Evolutionary conservation across 2,797 vertebrate genomes (phyloP).

Genomic region (Crenichthys baileyi): DNA sequence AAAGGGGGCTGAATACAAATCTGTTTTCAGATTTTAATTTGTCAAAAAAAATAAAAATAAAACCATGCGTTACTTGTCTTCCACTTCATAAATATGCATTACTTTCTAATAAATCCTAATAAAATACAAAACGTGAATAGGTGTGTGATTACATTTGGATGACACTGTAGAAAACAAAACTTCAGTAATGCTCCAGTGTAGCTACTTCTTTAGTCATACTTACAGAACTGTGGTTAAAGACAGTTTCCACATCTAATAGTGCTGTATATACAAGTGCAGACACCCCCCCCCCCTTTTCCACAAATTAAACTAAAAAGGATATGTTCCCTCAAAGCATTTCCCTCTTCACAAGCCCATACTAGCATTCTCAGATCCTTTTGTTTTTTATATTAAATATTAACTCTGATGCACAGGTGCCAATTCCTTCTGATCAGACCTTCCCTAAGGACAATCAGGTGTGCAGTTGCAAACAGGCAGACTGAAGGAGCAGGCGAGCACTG

Average conservation of each 20-base stretch:
- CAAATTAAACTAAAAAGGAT: neutral
- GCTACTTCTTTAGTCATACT: neutral
- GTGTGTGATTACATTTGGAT: neutral
- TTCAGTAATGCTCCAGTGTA: neutral
- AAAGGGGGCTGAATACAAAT: neutral
- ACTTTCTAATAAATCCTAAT: neutral
- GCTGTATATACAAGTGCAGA: neutral
- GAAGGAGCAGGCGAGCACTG: constrained; percentile 4
- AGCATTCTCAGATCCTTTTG: neutral
- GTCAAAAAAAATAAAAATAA: neutral
- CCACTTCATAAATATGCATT: neutral
- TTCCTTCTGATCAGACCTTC: constrained; percentile 1
- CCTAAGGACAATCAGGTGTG: neutral
- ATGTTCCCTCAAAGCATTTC: neutral
- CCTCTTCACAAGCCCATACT: neutral
- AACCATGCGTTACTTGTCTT: neutral
- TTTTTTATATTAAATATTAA: neutral
- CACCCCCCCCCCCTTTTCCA: neutral
- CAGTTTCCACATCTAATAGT: neutral
- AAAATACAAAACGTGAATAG: neutral
- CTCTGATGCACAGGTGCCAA: constrained; percentile 10
- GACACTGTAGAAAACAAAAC: neutral
- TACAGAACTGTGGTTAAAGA: neutral
- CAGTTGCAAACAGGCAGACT: neutral
- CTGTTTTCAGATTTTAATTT: neutral